Conservation (phyloP, 2,888 invertebrate species). For the Thereva unica region DNA sequence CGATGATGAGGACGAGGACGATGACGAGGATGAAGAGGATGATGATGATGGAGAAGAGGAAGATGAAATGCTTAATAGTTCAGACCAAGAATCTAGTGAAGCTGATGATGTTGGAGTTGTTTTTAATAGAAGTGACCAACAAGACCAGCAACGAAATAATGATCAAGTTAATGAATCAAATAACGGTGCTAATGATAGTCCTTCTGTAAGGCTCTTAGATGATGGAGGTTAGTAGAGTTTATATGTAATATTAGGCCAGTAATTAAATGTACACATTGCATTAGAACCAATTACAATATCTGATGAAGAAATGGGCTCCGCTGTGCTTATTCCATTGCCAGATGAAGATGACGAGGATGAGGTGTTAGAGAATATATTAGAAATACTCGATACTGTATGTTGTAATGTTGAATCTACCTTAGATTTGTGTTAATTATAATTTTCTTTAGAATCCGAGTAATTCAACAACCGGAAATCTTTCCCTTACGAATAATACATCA, state of each 20-base stretch:
- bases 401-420: not conserved
- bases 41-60: slow-evolving; percentile 38
- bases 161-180: not conserved
- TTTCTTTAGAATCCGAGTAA: not conserved
- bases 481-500: not conserved
- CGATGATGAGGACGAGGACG: slow-evolving; percentile 36
- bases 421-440: too few species aligned
- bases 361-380: slow-evolving; percentile 38
- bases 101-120: slow-evolving; percentile 30
- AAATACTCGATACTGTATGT: slow-evolving; percentile 29
- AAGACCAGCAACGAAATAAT: slow-evolving; percentile 24
- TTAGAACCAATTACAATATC: slow-evolving; percentile 15
- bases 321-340: slow-evolving; percentile 36
- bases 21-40: slow-evolving; percentile 37
- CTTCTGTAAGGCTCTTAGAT: slow-evolving; percentile 15
- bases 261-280: not conserved
- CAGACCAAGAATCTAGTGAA: slow-evolving; percentile 38
- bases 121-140: slow-evolving; percentile 14
- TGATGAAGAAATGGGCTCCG: slow-evolving; percentile 34
- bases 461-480: not conserved
- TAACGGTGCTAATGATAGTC: not conserved
- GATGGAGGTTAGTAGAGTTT: slow-evolving; percentile 22
- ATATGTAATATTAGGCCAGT: not conserved
- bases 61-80: slow-evolving; percentile 28
- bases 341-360: slow-evolving; percentile 39